Percentiles rank a stretch among this genome's conserved stretches.
Conservation (phyloP, 2,113 vertebrate genomes). For the Brienomyrus longianalis region DNA sequence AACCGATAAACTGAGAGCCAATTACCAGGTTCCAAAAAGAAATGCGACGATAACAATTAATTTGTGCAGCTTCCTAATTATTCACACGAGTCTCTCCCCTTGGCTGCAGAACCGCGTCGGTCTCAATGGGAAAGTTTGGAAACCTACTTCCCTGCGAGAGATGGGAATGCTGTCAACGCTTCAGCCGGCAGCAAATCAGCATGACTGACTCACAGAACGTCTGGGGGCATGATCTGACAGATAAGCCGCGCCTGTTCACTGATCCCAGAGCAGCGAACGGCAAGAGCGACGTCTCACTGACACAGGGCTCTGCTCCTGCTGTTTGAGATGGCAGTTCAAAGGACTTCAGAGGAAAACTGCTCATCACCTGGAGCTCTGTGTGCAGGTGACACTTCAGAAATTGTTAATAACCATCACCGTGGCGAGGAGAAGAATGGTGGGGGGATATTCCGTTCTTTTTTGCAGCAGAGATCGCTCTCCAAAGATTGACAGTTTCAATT, state of each 20-base stretch:
- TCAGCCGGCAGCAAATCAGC: background rate
- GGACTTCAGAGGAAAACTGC: background rate
- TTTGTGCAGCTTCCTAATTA: background rate
- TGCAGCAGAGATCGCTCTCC: background rate
- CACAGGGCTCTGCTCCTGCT: background rate
- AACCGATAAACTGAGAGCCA: background rate
- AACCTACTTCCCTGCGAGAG: background rate
- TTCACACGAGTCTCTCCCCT: background rate
- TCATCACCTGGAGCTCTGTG: background rate
- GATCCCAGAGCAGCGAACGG: background rate
- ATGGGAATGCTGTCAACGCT: background rate
- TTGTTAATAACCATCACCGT: background rate
- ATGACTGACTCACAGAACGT: slow-evolving; percentile 1
- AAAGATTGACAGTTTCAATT: background rate
- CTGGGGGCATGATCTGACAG: background rate
- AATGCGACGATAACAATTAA: background rate
- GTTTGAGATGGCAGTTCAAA: slow-evolving; percentile 1
- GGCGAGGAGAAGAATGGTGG: background rate
- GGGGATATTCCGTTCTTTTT: background rate
- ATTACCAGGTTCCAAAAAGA: background rate
- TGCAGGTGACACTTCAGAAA: background rate
- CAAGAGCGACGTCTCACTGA: background rate
- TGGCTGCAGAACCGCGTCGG: background rate
- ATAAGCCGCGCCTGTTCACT: background rate
- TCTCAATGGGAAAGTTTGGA: background rate